Evolutionary conservation across 2,113 vertebrate genomes (phyloP).

Genomic region (Suncus etruscus): DNA sequence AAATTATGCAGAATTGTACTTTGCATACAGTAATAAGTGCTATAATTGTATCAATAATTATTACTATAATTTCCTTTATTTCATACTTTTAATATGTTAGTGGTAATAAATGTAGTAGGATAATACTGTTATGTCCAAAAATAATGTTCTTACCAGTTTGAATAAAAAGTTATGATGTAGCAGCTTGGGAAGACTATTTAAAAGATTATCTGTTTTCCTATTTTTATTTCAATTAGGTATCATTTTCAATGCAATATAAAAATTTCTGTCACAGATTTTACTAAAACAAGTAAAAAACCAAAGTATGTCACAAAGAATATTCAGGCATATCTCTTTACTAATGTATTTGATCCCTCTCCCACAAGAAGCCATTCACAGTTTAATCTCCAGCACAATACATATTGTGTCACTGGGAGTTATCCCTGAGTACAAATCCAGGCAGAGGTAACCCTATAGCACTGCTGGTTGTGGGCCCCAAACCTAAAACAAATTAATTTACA

Average conservation of each 20-base stretch:
- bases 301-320: too few species aligned
- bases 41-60: not conserved
- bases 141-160: not conserved
- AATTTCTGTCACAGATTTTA: not conserved
- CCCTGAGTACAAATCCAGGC: too few species aligned
- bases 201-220: too few species aligned
- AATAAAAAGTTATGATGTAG: not conserved
- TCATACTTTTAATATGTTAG: not conserved
- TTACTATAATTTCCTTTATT: not conserved
- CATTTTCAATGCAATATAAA: not conserved
- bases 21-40: not conserved
- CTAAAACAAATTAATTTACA: not conserved
- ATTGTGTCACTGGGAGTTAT: too few species aligned
- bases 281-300: too few species aligned
- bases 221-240: not conserved
- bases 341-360: too few species aligned
- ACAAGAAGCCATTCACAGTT: too few species aligned
- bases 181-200: not conserved
- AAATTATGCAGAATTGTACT: not conserved
- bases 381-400: too few species aligned
- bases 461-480: too few species aligned
- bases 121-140: not conserved
- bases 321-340: too few species aligned
- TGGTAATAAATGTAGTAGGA: not conserved
- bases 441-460: too few species aligned